Base-by-base conservation (phyloP, 2,888 invertebrate species). In the Galeruca laticollis region DNA sequence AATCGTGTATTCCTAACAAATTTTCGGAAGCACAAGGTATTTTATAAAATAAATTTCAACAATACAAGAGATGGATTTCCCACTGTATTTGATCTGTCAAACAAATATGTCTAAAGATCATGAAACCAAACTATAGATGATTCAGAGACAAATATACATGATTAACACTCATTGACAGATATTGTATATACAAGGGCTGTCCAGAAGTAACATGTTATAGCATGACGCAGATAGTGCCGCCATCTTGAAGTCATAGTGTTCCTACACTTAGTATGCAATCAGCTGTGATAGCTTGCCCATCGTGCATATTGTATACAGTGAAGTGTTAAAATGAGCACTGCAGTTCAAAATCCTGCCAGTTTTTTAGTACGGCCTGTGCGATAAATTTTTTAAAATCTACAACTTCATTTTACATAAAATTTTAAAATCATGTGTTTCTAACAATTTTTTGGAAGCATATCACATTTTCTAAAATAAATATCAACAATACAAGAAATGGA, bases 341-440 rank as follows among this genome's bases (percentile, higher is more conserved):
- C n/a, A n/a, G n/a, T n/a, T n/a, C n/a, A n/a, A n/a, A n/a, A n/a
- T n/a, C n/a, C n/a, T n/a, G n/a, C n/a, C n/a, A n/a, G n/a, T n/a
- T n/a, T n/a, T n/a, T n/a, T n/a, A n/a, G n/a, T n/a, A n/a, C n/a
- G n/a, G n/a, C n/a, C n/a, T n/a, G n/a, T n/a, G n/a, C n/a, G n/a
- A n/a, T n/a, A n/a, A n/a, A n/a, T n/a, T n/a, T 88, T 1, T 85
- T 86, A 83, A 93, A 97, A 80, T 92, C 91, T 0, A 91, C 89
- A 0, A 98, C 97, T 0, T 96, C 96, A 85, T 96, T 87, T 98
- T 98, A 84, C 99, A 99, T 63, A 99, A 89, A 86, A 99, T 98
- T 33, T 98, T 88, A 86, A 94, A 99, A 83, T 99, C 99, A 79
- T 97, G 94, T 64, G 89, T 88, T 0, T 98, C 97, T 6, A 94